Evolutionary conservation across 2,113 vertebrate genomes (phyloP), one percentile per base, ranked within the genome.

Genomic region (Chiloscyllium plagiosum): DNA sequence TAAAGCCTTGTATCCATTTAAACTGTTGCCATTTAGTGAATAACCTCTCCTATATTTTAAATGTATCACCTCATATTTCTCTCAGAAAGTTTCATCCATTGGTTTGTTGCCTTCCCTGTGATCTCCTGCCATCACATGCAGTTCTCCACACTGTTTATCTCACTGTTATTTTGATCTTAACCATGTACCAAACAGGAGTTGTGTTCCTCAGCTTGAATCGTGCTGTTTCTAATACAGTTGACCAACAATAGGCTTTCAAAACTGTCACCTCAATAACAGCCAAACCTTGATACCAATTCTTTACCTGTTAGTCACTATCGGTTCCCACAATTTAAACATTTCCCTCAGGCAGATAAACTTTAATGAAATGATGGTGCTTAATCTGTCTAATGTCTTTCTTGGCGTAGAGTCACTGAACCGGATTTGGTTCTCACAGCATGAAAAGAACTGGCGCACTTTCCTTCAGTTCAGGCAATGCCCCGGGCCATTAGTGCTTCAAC

Each of bases 371-470:
- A 93, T 22, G 33, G 37, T 37, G 33, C 86, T 61, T n/a, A 89
- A 89, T 61, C 86, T 89, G 86, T 33, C 26, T 89, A 61, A 93
- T 68, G 61, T 66, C 61, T 93, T 93, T 93, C 20, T 93, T 93
- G 89, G 89, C 61, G 22, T 22, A 66, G 0, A 93, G 89, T 93
- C 89, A 93, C 89, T 68, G 37, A 93, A 93, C 89, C n/a, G 33
- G 89, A 93, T 93, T 93, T 93, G 20, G 89, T 93, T 93, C 89
- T 68, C 89, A 93, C 89, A 93, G 19, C n/a, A 66, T 93, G 17
- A 68, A 93, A 93, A 37, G 89, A 93, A 93, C 89, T 93, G 89
- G 89, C 89, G 66, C 89, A 22, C 89, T 93, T 93, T 93, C 7
- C 89, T 37, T 33, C 89, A 66, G 61, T 65, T 93, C 61, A 66